A percentile compares a stretch with the other conserved stretches of the same genome.
Conservation (phyloP, 2,797 vertebrate species). For the Eulemur rubriventer region DNA sequence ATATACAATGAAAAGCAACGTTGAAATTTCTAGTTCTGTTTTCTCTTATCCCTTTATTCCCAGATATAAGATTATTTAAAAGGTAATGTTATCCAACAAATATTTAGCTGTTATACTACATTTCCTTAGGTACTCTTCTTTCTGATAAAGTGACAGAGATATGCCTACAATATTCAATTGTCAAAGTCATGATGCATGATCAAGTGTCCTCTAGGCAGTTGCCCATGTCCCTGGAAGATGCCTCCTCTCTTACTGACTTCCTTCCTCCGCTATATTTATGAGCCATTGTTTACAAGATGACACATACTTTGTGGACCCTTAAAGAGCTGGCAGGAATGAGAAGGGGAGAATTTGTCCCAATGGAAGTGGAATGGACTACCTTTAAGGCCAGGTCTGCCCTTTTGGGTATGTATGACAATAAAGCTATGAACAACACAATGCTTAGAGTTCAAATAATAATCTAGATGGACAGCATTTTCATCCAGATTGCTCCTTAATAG, state of each 20-base stretch:
- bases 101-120: not conserved
- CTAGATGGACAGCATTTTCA: not conserved
- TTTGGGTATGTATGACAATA: not conserved
- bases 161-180: not conserved
- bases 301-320: not conserved
- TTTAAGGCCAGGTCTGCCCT: not conserved
- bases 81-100: not conserved
- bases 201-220: not conserved
- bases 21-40: not conserved
- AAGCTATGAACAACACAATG: not conserved
- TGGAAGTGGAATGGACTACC: slow-evolving; percentile 21
- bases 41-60: not conserved
- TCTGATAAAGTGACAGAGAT: not conserved
- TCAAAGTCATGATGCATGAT: not conserved
- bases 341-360: not conserved
- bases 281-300: not conserved
- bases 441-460: not conserved
- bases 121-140: not conserved
- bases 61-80: not conserved
- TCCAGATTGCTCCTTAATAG: not conserved
- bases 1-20: not conserved
- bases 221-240: not conserved
- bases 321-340: not conserved
- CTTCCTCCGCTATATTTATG: slow-evolving; percentile 39
- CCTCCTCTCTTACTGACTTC: not conserved